Base-by-base conservation (phyloP, 2,888 invertebrate species). In the Quadroppia sp. region DNA sequence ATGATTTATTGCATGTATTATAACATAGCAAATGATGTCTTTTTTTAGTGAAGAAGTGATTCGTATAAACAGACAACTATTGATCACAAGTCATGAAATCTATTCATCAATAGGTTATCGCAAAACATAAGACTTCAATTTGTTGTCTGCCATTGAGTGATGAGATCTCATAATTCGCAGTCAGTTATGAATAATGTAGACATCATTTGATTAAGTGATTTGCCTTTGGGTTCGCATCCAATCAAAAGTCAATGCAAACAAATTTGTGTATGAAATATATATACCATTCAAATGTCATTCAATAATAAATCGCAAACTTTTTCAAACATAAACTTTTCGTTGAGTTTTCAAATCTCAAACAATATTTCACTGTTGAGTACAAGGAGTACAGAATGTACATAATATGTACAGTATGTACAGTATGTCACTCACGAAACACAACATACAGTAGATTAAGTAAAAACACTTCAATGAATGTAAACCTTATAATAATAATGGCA, bases 121-220 rank as follows among this genome's bases (percentile, higher is more conserved):
- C 6, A 28, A 56, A 28, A 48, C n/a, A n/a, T 1, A 17, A 28
- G 53, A 56, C 4, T 7, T 28, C 56, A 15, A 56, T 56, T 56
- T 15, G 30, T 56, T 56, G 56, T 28, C 25, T 56, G 15, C 25
- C 56, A 56, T 56, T 30, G 30, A 56, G 23, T 56, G 30, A 56
- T 45, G 45, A 45, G 45, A 36, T 53, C 25, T 28, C 13, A 28
- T n/a, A 17, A 56, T 2, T 56, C 15, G 30, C 11, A 25, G 28
- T 28, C 28, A 56, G 30, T 28, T 61, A 64, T 64, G 36, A 64
- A 64, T 64, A 64, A 64, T 64, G 20, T n/a, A 64, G 61, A 17
- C 20, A 64, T 36, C 36, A 36, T 64, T 64, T 64, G 61, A 64
- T 36, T 64, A 20, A 64, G 36, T 32, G 36, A 20, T 64, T 36